Conservation (phyloP, 2,888 invertebrate genomes). For the Caenorhabditis uteleia region DNA sequence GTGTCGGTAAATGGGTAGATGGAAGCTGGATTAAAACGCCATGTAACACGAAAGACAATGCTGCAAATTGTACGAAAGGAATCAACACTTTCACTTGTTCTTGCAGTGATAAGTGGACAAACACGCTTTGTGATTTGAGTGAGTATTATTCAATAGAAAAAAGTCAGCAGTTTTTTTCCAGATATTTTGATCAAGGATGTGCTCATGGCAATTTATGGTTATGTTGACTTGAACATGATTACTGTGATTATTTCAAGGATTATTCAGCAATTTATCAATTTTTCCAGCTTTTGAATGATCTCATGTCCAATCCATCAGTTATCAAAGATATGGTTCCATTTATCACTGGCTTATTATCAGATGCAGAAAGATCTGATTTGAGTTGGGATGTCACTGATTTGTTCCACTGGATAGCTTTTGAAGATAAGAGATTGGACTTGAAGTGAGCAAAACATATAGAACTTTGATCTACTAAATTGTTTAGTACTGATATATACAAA, state of each 20-base stretch:
- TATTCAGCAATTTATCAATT: background rate
- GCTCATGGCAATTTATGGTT: conserved; percentile 39
- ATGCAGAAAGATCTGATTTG: conserved; percentile 20
- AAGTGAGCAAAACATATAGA: conserved; percentile 10
- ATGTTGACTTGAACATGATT: conserved; percentile 36
- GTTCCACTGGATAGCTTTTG: conserved; percentile 54
- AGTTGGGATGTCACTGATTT: conserved; percentile 52
- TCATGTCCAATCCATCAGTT: conserved; percentile 42
- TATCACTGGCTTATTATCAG: conserved; percentile 29
- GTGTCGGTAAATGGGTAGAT: conserved; percentile 4
- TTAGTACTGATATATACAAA: conserved; percentile 34
- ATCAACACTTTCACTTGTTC: conserved; percentile 35
- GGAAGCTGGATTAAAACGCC: conserved; percentile 14
- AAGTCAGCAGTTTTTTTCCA: conserved; percentile 9
- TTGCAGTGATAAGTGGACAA: conserved; percentile 44
- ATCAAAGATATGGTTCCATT: conserved; percentile 56
- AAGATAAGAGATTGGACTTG: conserved; percentile 41
- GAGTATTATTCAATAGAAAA: background rate
- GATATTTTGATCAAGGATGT: conserved; percentile 40
- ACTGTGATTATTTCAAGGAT: too few species aligned
- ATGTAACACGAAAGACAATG: conserved; percentile 25
- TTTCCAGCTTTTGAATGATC: conserved; percentile 44
- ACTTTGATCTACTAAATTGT: background rate
- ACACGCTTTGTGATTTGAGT: conserved; percentile 40
- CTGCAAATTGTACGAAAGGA: conserved; percentile 27